Conservation (phyloP, 2,888 invertebrate genomes). For the Pristionchus maxplancki region DNA sequence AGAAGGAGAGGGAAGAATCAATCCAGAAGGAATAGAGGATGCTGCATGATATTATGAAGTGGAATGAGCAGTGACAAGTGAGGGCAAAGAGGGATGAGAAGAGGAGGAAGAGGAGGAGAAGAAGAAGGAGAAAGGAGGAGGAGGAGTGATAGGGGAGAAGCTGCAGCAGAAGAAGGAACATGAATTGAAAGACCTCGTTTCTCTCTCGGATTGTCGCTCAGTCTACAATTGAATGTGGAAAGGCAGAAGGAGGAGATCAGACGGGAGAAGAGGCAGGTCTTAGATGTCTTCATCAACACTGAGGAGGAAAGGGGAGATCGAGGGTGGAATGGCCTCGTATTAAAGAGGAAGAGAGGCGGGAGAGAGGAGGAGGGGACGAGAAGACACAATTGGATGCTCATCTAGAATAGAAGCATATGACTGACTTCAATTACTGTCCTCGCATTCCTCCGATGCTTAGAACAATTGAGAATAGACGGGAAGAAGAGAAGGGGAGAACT, state of each 20-base stretch:
- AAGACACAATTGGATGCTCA: conserved; percentile 38
- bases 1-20: conserved; percentile 54
- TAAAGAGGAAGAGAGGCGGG: background rate
- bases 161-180: conserved; percentile 39
- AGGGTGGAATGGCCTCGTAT: conserved; percentile 26
- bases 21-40: conserved; percentile 49
- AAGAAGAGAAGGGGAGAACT: conserved; percentile 4
- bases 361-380: background rate
- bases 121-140: background rate
- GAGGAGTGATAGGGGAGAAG: conserved; percentile 33
- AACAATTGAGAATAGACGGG: conserved; percentile 33
- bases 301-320: background rate
- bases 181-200: conserved; percentile 28
- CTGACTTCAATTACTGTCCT: conserved; percentile 44
- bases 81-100: background rate
- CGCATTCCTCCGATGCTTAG: conserved; percentile 25
- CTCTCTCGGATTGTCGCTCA: conserved; percentile 14
- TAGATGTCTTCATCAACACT: conserved; percentile 22
- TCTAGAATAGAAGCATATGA: conserved; percentile 23
- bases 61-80: conserved; percentile 41
- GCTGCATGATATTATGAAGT: conserved; percentile 48
- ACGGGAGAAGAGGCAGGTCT: background rate
- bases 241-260: conserved; percentile 7
- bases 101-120: conserved; percentile 53
- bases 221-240: conserved; percentile 31